phyloP scores from a whole-genome alignment of 2,113 vertebrate species.

The Istiophorus platypterus region DNA sequence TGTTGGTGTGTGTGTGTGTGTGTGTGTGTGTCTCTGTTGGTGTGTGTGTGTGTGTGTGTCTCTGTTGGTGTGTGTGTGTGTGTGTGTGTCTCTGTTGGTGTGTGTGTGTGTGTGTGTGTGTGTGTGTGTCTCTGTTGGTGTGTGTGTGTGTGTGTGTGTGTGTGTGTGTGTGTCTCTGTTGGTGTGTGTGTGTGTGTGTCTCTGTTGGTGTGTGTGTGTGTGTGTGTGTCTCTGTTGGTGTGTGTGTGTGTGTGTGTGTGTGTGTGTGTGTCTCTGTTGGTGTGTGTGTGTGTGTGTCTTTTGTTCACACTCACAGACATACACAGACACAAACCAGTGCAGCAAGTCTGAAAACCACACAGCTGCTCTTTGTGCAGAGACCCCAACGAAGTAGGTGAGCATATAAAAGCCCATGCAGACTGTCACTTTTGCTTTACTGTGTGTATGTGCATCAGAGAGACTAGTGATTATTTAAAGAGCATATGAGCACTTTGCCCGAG shows the following conservation, averaged over 20 bases:
- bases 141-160: slow-evolving; percentile 2
- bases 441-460: slow-evolving; percentile 37
- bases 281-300: slow-evolving; percentile 4
- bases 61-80: slow-evolving; percentile 5
- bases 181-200: slow-evolving; percentile 4
- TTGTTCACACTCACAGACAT: slow-evolving; percentile 12
- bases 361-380: slow-evolving; percentile 53
- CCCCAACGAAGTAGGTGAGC: slow-evolving; percentile 61
- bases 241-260: slow-evolving; percentile 6
- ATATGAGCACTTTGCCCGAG: slow-evolving; percentile 65
- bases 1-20: slow-evolving; percentile 4
- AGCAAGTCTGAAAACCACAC: slow-evolving; percentile 55
- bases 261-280: slow-evolving; percentile 27
- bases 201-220: slow-evolving; percentile 5
- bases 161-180: slow-evolving; percentile 28
- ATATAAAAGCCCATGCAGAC: slow-evolving; percentile 58
- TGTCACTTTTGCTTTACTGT: slow-evolving; percentile 24
- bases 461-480: slow-evolving; percentile 77
- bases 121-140: slow-evolving; percentile 1
- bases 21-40: slow-evolving; percentile 6
- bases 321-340: slow-evolving; percentile 13
- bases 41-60: slow-evolving; percentile 2
- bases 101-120: slow-evolving; percentile 5
- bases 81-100: slow-evolving; percentile 2
- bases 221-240: slow-evolving; percentile 1